Evolutionary conservation across 2,888 invertebrate genomes (phyloP), one percentile per base, ranked within the genome.

Genomic region (Therioaphis trifolii): DNA sequence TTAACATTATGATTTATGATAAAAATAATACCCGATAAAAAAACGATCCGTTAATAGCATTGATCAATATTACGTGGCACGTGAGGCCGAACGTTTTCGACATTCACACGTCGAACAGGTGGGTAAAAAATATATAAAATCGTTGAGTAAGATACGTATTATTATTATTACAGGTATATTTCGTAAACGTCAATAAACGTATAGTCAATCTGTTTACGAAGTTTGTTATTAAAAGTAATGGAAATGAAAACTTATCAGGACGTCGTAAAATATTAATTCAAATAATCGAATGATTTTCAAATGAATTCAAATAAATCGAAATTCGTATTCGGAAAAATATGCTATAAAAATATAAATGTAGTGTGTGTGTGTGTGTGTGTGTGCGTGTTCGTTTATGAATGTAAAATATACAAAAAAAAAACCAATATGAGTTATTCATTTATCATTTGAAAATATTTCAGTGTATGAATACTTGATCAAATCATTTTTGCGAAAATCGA

Each of bases 201-300:
- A 24, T 71, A 7, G n/a, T 11, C 15, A 18, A 71, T 18, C 0
- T 71, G 14, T 49, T 71, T 49, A 5, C 18, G 5, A 21, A 43
- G 14, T 46, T 11, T 27, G 1, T 46, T 46, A 69, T 69, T 69
- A 69, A 69, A 71, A 29, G n/a, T 66, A 66, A 77, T 66, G 49
- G 35, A 66, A 77, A 66, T 35, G 49, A 76, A 76, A 76, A 63
- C 76, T 27, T 76, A 76, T 29, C 46, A 49, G 61, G 11, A 27
- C 24, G 27, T 29, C 27, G 18, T 66, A 35, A 4, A 14, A 35
- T 75, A 27, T 27, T 9, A 27, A 75, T 27, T 75, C n/a, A 61
- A 61, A 76, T 27, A 61, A 43, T n/a, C n/a, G n/a, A n/a, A n/a
- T n/a, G n/a, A n/a, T n/a, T n/a, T n/a, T n/a, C n/a, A n/a, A n/a